These are phyloP conservation scores for Muntiacus reevesi DNA, from an alignment of 2,113 vertebrate species.

Conservation along the genomic window DNA sequence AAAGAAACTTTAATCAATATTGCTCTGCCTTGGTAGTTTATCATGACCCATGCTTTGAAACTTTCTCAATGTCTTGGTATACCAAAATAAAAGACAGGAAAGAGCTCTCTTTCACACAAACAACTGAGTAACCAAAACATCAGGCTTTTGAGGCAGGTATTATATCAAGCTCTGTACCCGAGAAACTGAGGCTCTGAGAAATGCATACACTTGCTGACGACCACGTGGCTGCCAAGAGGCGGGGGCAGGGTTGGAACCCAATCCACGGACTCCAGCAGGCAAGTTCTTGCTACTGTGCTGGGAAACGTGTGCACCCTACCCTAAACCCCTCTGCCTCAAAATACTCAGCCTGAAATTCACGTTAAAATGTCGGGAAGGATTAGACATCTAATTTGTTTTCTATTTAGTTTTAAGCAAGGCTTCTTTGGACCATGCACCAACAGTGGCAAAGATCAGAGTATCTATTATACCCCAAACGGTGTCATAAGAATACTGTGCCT, in stretches of 20 bases:
- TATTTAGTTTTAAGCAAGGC: neutral
- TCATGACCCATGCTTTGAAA: neutral
- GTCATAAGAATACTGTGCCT: neutral
- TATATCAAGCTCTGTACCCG: neutral
- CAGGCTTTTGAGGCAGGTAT: neutral
- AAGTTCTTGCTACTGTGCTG: too few relatives aligned
- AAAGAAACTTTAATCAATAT: neutral
- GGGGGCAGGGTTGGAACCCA: fast-evolving
- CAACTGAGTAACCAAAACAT: neutral
- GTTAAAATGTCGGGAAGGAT: neutral
- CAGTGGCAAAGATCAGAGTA: neutral
- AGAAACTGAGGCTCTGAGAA: neutral
- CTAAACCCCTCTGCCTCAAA: neutral
- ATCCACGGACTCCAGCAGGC: neutral
- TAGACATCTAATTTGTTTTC: neutral
- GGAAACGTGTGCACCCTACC: neutral
- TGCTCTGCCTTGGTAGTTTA: neutral
- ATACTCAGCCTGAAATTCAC: neutral
- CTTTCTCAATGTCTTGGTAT: neutral
- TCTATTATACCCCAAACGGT: neutral
- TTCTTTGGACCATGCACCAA: neutral
- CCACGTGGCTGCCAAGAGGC: neutral
- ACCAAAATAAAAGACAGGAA: neutral
- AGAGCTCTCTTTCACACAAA: neutral
- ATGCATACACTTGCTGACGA: neutral